Evolutionary conservation across 2,797 vertebrate species (phyloP).

Genomic region (Neoniphon sammara): DNA sequence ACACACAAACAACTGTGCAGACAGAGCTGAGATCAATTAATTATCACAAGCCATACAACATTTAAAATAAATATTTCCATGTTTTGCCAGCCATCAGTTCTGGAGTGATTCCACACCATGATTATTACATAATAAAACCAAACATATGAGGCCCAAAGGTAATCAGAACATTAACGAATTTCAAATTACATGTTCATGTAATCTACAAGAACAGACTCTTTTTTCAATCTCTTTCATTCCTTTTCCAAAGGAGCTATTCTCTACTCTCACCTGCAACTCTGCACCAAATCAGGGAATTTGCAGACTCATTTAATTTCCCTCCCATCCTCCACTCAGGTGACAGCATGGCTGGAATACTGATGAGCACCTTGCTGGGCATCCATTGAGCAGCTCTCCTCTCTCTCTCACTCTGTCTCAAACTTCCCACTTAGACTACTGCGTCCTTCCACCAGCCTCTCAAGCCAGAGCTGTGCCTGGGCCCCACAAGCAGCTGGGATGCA

Average conservation of each 20-base stretch:
- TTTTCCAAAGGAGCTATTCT: constrained; percentile 49
- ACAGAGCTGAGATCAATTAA: constrained; percentile 3
- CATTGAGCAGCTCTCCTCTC: constrained; percentile 65
- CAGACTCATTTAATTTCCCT: constrained; percentile 84
- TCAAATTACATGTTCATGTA: constrained; percentile 14
- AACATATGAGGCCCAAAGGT: not conserved
- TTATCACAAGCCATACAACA: constrained; percentile 17
- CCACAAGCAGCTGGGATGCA: constrained; percentile 59
- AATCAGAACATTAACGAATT: constrained; percentile 16
- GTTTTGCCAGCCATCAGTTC: not conserved
- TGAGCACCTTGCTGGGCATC: constrained; percentile 76
- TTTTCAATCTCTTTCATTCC: constrained; percentile 40
- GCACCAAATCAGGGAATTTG: constrained; percentile 83
- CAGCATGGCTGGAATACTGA: constrained; percentile 81
- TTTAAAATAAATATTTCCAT: constrained; percentile 11
- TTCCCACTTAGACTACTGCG: constrained; percentile 43
- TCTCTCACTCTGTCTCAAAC: constrained; percentile 36
- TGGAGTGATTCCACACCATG: not conserved
- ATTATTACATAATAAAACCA: constrained; percentile 18
- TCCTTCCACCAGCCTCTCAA: constrained; percentile 34
- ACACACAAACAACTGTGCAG: constrained; percentile 9
- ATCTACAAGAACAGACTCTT: constrained; percentile 7
- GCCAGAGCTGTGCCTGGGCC: constrained; percentile 38
- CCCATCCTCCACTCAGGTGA: constrained; percentile 82
- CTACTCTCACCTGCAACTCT: constrained; percentile 76